phyloP scores from a whole-genome alignment of 2,888 invertebrate genomes.

The Palloptera scutellata region DNA sequence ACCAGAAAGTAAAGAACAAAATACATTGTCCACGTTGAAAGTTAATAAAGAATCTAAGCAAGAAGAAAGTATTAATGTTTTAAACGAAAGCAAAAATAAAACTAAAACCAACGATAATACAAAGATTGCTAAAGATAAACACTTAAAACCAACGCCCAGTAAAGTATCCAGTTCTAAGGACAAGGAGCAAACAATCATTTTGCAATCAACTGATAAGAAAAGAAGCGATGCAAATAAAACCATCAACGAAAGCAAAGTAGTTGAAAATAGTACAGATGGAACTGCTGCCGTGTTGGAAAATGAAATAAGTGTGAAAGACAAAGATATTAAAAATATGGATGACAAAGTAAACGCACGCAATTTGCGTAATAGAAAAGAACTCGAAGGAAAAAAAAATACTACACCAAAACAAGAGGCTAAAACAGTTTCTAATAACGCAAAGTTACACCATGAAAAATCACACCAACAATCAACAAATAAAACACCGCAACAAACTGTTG shows the following conservation, averaged over 20 bases:
- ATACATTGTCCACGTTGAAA: background rate
- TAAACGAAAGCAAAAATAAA: background rate
- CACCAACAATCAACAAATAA: background rate
- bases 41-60: background rate
- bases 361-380: background rate
- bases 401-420: background rate
- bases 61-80: background rate
- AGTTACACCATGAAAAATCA: background rate
- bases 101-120: background rate
- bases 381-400: background rate
- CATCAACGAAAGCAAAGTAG: background rate
- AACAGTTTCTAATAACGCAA: background rate
- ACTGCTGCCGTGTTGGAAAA: background rate
- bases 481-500: background rate
- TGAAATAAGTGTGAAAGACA: constrained; percentile 3
- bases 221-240: background rate
- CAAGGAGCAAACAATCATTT: background rate
- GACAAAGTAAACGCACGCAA: background rate
- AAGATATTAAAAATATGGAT: background rate
- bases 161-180: background rate
- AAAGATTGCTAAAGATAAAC: background rate
- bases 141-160: background rate
- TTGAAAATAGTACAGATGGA: background rate
- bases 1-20: too few species aligned
- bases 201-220: background rate